Evolutionary conservation across 64 coral and sea anemone genomes (phyloP).

Genomic region (Montipora foliosa): DNA sequence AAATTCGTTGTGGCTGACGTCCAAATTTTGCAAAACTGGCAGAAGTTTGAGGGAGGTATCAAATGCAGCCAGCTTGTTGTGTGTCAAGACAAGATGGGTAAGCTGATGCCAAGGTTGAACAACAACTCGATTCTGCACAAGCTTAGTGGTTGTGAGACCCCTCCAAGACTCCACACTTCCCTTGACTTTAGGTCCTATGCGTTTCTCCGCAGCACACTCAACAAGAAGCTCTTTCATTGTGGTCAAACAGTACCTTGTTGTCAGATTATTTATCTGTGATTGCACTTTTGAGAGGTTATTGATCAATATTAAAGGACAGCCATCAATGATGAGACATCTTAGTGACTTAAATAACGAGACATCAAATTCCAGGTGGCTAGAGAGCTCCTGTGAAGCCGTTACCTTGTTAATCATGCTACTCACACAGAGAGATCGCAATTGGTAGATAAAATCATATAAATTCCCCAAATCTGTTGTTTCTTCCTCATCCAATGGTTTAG

Average conservation of each 20-base stretch:
- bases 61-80: conserved; percentile 82
- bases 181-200: conserved; percentile 60
- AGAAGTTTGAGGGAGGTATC: conserved; percentile 88
- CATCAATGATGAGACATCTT: conserved; percentile 70
- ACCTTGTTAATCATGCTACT: conserved; percentile 47
- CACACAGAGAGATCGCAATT: conserved; percentile 80
- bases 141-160: conserved; percentile 57
- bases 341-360: conserved; percentile 95
- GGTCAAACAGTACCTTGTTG: conserved; percentile 63
- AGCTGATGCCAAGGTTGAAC: conserved; percentile 90
- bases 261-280: conserved; percentile 67
- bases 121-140: conserved; percentile 81
- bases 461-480: conserved; percentile 77
- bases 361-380: conserved; percentile 93
- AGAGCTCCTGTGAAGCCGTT: conserved; percentile 75
- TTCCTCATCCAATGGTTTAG: conserved; percentile 44
- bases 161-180: conserved; percentile 80
- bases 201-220: conserved; percentile 72
- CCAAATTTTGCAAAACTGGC: conserved; percentile 75
- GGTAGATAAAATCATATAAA: conserved; percentile 94
- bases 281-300: conserved; percentile 73
- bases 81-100: conserved; percentile 71
- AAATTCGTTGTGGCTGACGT: conserved; percentile 90
- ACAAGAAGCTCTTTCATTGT: conserved; percentile 84
- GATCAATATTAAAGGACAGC: conserved; percentile 76